Evolutionary conservation across 2,888 invertebrate species (phyloP).

Genomic region (Drosophila stalkeri): DNA sequence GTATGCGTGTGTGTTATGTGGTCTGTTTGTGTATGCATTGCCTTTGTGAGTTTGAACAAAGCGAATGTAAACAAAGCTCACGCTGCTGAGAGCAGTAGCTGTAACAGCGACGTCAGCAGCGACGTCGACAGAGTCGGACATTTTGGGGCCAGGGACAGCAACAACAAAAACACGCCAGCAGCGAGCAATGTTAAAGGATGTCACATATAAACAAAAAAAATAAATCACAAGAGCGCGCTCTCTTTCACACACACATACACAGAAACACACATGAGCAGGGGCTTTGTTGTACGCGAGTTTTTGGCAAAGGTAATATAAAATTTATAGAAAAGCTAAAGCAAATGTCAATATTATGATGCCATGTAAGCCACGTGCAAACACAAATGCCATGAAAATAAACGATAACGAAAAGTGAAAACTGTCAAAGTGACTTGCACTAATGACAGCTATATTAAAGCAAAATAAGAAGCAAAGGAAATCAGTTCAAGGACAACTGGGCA

Average conservation of each 20-base stretch:
- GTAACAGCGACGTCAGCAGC: conserved; percentile 31
- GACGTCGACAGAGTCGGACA: conserved; percentile 55
- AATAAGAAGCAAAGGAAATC: not conserved
- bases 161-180: conserved; percentile 34
- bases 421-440: conserved; percentile 17
- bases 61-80: conserved; percentile 72
- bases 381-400: conserved; percentile 17
- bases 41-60: conserved; percentile 71
- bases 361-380: conserved; percentile 38
- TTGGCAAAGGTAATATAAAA: conserved; percentile 68
- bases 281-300: conserved; percentile 45
- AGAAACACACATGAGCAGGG: conserved; percentile 7
- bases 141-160: conserved; percentile 78
- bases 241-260: conserved; percentile 8
- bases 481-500: conserved; percentile 56
- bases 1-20: conserved; percentile 26
- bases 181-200: conserved; percentile 56
- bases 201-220: conserved; percentile 61
- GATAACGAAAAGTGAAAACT: conserved; percentile 25
- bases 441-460: not conserved
- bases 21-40: conserved; percentile 50
- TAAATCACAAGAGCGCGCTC: conserved; percentile 16
- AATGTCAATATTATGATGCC: conserved; percentile 64
- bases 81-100: conserved; percentile 33
- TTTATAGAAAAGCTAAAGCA: conserved; percentile 65